phyloP scores from a whole-genome alignment of 53 echinoderm and acorn worm species.

The Holothuria leucospilota region DNA sequence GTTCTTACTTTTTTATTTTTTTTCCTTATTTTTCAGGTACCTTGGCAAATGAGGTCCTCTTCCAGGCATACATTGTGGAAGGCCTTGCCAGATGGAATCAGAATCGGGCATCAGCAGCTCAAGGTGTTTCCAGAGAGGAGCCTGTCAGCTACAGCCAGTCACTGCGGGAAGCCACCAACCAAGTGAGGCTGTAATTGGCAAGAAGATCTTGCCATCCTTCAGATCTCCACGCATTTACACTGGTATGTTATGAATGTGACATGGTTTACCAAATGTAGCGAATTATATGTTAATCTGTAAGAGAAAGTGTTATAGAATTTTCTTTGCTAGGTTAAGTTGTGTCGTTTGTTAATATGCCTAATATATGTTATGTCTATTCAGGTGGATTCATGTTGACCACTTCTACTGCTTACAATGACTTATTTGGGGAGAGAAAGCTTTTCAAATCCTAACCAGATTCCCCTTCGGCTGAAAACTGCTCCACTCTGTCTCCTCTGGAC shows the following conservation, averaged over 20 bases:
- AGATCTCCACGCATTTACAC: constrained; percentile 32
- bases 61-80: constrained; percentile 74
- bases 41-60: constrained; percentile 64
- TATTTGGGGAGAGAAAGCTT: no score
- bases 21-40: constrained; percentile 58
- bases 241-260: constrained; percentile 11
- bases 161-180: constrained; percentile 28
- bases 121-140: constrained; percentile 2
- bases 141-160: constrained; percentile 36
- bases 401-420: no score
- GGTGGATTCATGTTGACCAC: no score
- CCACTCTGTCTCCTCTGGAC: no score
- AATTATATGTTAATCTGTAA: not conserved
- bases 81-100: constrained; percentile 70
- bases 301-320: not conserved
- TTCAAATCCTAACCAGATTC: no score
- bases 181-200: constrained; percentile 34
- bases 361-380: no score
- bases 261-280: not conserved
- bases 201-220: constrained; percentile 47
- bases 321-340: not conserved
- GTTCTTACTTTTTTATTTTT: no score
- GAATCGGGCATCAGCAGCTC: constrained; percentile 28
- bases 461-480: no score
- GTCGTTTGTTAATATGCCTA: not conserved